Evolutionary conservation across 1,140 invertebrate species (phyloP).

Genomic region (Cheumatopsyche charites): DNA sequence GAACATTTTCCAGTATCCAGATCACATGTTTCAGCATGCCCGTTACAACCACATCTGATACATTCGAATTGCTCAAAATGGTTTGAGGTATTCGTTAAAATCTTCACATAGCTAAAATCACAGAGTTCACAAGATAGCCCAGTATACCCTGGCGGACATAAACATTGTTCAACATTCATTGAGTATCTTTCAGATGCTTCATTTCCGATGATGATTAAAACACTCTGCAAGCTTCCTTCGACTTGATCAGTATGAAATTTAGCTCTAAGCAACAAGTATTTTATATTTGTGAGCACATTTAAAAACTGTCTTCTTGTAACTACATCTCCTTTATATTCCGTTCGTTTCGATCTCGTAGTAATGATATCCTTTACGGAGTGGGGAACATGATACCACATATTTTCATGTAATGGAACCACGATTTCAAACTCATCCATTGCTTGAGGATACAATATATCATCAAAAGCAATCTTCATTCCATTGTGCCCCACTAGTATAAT

Average conservation of each 20-base stretch:
- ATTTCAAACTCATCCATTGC: conserved; percentile 66
- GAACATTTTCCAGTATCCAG: conserved; percentile 77
- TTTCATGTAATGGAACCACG: conserved; percentile 69
- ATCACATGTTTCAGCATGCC: conserved; percentile 85
- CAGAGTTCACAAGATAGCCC: conserved; percentile 88
- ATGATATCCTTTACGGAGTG: conserved; percentile 66
- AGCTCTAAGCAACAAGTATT: conserved; percentile 82
- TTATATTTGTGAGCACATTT: conserved; percentile 79
- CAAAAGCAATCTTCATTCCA: conserved; percentile 74
- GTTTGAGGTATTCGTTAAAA: conserved; percentile 65
- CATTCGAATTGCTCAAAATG: conserved; percentile 70
- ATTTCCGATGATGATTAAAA: conserved; percentile 46
- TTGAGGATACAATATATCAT: conserved; percentile 65
- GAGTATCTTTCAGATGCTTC: conserved; percentile 49
- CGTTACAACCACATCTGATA: conserved; percentile 87
- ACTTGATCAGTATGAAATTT: conserved; percentile 95
- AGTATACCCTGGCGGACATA: conserved; percentile 69
- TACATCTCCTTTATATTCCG: conserved; percentile 66
- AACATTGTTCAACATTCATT: conserved; percentile 65
- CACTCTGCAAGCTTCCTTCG: conserved; percentile 66
- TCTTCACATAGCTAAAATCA: conserved; percentile 81
- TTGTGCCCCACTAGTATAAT: conserved; percentile 81
- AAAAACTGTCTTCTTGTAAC: conserved; percentile 83
- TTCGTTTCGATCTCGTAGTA: conserved; percentile 62
- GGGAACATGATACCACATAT: conserved; percentile 76